Conservation (phyloP, 2,888 invertebrate species). For the Lasius platythorax region DNA sequence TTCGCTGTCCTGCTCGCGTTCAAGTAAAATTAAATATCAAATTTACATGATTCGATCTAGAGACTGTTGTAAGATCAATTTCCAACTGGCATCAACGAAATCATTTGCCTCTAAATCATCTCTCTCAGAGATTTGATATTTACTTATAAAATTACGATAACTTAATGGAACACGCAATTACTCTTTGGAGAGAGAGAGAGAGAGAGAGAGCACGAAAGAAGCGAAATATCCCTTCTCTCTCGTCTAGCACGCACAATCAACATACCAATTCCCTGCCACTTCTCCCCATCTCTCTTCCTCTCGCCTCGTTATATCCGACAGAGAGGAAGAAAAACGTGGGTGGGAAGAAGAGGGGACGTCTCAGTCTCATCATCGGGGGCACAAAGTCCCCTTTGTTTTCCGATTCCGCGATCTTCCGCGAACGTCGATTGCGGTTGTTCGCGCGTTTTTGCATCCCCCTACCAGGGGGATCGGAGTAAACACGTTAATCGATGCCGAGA, state of each 20-base stretch:
- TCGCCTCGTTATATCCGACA: constrained; percentile 25
- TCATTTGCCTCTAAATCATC: neutral
- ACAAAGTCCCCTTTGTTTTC: constrained; percentile 76
- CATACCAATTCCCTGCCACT: constrained; percentile 65
- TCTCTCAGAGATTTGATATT: too few species aligned
- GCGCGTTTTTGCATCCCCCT: constrained; percentile 67
- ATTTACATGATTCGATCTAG: neutral
- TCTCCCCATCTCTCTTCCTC: constrained; percentile 15
- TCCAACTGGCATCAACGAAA: neutral
- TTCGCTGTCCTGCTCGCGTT: constrained; percentile 53
- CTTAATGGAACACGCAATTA: constrained; percentile 43
- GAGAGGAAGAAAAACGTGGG: constrained; percentile 36
- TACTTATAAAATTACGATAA: neutral
- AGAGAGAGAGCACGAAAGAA: neutral
- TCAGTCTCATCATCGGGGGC: constrained; percentile 66
- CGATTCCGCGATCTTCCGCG: constrained; percentile 62
- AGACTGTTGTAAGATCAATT: neutral
- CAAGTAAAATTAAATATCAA: neutral
- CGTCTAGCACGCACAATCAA: constrained; percentile 59
- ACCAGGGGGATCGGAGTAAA: constrained; percentile 71
- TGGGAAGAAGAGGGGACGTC: constrained; percentile 56
- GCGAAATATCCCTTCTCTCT: constrained; percentile 5
- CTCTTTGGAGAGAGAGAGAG: neutral
- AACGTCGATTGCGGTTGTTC: constrained; percentile 59
- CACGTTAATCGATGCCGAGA: constrained; percentile 74